Evolutionary conservation across 2,888 invertebrate genomes (phyloP), one percentile per base, ranked within the genome.

Genomic region (Tinea semifulvella): DNA sequence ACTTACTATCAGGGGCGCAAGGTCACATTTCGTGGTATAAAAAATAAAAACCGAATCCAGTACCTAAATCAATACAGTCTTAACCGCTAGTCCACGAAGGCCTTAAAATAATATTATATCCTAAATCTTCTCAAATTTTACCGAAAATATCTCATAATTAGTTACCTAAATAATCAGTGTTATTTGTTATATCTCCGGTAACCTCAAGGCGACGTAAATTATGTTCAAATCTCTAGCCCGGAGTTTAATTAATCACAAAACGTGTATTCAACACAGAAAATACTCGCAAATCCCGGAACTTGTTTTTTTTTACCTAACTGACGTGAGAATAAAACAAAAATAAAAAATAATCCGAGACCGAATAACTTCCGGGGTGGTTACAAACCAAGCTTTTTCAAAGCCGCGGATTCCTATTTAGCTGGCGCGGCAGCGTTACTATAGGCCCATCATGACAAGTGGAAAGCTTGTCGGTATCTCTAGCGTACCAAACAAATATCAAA

Each of bases 161-260:
- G n/a, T 31, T 13, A 31, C n/a, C n/a, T 31, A 14, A 31, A 14
- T 4, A 31, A 14, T 14, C 11, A 2, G 5, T 11, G 8, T 27
- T 27, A 8, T 10, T 27, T 11, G 11, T 11, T 27, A 27, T 2
- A 3, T 2, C 31, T 2, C 13, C 31, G 14, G 13, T 31, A 31
- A 13, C 3, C 31, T 14, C 13, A 31, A 31, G n/a, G 13, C 13
- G 31, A 31, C n/a, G 14, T 7, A 13, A 14, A 14, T 13, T 31
- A 3, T 7, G 31, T 31, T 31, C 14, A 31, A 31, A 31, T 31
- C 31, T 31, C 31, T 31, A 31, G 11, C 27, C 27, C 27, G n/a
- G 13, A 31, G 10, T 31, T 31, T 31, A 31, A 31, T 31, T 31
- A 13, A 31, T 31, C 31, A 31, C 31, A 31, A 31, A n/a, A 31